These are phyloP conservation scores for Hormiphora californensis DNA, from an alignment of 37 sponge, comb jelly and placozoan genomes.

Conservation along the genomic window DNA sequence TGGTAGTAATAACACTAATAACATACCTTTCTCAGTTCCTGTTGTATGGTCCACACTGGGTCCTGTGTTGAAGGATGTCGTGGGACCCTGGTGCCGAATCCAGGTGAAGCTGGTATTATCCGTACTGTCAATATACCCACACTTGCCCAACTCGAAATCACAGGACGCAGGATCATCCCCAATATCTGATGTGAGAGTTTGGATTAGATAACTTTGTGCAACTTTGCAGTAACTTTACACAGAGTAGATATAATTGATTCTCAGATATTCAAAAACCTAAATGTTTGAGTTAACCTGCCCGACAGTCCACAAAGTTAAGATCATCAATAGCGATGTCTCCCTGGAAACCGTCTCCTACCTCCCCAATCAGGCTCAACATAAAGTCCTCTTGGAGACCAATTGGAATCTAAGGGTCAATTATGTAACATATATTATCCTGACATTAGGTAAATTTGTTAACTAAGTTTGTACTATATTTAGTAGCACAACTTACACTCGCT, in stretches of 20 bases:
- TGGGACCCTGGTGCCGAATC: constrained; percentile 55
- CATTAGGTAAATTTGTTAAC: neutral
- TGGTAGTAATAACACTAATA: neutral
- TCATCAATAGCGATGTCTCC: constrained; percentile 62
- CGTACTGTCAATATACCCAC: constrained; percentile 48
- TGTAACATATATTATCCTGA: neutral
- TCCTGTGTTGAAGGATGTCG: constrained; percentile 55
- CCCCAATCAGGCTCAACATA: constrained; percentile 53
- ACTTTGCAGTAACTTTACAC: neutral
- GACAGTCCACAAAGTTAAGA: constrained; percentile 51
- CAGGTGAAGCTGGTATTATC: constrained; percentile 55
- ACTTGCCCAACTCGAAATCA: constrained; percentile 50
- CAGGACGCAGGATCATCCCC: constrained; percentile 46
- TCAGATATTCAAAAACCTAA: neutral
- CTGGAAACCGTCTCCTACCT: constrained; percentile 43
- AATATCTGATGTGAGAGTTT: neutral
- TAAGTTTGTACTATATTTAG: neutral
- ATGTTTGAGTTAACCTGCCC: neutral
- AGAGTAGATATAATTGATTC: neutral
- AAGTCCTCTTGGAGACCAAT: constrained; percentile 41
- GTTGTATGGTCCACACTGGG: constrained; percentile 58
- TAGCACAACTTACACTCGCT: constrained; percentile 2
- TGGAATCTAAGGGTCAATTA: neutral
- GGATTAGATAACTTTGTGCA: neutral
- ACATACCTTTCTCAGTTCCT: constrained; percentile 34